phyloP scores from a whole-genome alignment of 2,888 invertebrate species.

The Junonia oenone region DNA sequence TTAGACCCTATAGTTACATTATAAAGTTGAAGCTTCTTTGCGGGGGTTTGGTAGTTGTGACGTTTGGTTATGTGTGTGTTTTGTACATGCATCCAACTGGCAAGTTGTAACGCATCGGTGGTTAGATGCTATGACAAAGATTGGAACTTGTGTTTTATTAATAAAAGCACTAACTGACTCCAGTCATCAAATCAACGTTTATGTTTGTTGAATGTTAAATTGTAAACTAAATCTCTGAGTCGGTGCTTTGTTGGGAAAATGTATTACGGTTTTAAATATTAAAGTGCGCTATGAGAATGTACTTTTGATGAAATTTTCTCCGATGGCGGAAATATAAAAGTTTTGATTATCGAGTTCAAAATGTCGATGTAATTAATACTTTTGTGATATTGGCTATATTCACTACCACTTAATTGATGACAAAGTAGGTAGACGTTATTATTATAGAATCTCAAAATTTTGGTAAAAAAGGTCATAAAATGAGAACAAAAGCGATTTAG shows the following conservation, averaged over 20 bases:
- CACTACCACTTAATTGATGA: too few species aligned
- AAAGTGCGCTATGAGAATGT: not conserved
- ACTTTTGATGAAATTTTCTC: too few species aligned
- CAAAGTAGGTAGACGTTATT: too few species aligned
- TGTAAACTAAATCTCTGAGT: not conserved
- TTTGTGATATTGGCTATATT: too few species aligned
- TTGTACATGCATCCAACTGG: slow-evolving; percentile 63
- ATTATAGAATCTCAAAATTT: too few species aligned
- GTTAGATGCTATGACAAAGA: slow-evolving; percentile 70
- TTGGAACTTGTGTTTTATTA: slow-evolving; percentile 69
- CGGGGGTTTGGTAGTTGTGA: slow-evolving; percentile 13
- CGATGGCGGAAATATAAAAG: too few species aligned
- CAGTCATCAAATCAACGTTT: slow-evolving; percentile 29
- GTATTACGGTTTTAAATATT: not conserved
- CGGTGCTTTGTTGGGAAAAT: not conserved
- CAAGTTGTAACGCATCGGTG: slow-evolving; percentile 67
- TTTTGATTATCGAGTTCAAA: too few species aligned
- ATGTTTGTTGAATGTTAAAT: slow-evolving; percentile 1
- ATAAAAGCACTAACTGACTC: slow-evolving; percentile 27
- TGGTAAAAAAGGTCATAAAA: too few species aligned
- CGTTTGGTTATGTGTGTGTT: slow-evolving; percentile 25
- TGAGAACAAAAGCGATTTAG: too few species aligned
- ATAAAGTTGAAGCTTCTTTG: slow-evolving; percentile 27
- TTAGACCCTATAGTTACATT: not conserved
- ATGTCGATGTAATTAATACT: too few species aligned